A percentile compares a stretch with the other conserved stretches of the same genome.
Conservation (phyloP, 2,888 invertebrate species). For the Ectemnius continuus region DNA sequence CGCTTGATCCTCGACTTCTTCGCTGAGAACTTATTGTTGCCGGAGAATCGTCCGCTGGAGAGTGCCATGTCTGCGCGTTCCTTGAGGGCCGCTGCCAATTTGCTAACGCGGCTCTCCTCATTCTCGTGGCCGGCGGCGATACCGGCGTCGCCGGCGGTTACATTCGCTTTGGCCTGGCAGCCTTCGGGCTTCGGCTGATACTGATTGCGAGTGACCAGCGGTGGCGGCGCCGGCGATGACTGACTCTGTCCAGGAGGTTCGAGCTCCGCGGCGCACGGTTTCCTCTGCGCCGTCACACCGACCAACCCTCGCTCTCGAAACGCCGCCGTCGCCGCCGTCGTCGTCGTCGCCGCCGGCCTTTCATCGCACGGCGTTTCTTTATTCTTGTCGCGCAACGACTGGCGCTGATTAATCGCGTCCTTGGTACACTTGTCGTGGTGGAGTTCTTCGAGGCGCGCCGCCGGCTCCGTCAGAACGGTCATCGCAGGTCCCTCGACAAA, state of each 20-base stretch:
- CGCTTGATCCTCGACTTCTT: slow-evolving; percentile 90
- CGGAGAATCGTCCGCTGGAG: slow-evolving; percentile 17
- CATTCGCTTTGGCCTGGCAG: slow-evolving; percentile 23
- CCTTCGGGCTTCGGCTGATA: not conserved
- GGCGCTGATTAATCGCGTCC: slow-evolving; percentile 75
- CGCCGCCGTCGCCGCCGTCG: no score
- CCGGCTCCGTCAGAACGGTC: slow-evolving; percentile 23
- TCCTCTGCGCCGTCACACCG: no score
- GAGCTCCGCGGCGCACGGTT: no score
- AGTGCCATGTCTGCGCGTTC: slow-evolving; percentile 38
- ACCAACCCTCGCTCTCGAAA: no score
- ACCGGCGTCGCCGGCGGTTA: slow-evolving; percentile 1
- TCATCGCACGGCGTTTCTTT: slow-evolving; percentile 34
- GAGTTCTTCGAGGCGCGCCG: slow-evolving; percentile 47
- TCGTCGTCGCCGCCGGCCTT: no score
- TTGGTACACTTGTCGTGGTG: slow-evolving; percentile 70
- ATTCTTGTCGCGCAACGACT: slow-evolving; percentile 67
- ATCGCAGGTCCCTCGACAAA: not conserved
- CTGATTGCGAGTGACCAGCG: no score
- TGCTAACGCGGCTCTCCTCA: slow-evolving; percentile 51
- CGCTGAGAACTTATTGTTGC: slow-evolving; percentile 78
- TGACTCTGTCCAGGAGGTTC: no score
- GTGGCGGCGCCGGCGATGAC: no score
- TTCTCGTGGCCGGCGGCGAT: slow-evolving; percentile 24
- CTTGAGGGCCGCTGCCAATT: slow-evolving; percentile 46